These are phyloP conservation scores for Calidris pygmaea DNA, from an alignment of 2,113 vertebrate genomes.

Conservation along the genomic window DNA sequence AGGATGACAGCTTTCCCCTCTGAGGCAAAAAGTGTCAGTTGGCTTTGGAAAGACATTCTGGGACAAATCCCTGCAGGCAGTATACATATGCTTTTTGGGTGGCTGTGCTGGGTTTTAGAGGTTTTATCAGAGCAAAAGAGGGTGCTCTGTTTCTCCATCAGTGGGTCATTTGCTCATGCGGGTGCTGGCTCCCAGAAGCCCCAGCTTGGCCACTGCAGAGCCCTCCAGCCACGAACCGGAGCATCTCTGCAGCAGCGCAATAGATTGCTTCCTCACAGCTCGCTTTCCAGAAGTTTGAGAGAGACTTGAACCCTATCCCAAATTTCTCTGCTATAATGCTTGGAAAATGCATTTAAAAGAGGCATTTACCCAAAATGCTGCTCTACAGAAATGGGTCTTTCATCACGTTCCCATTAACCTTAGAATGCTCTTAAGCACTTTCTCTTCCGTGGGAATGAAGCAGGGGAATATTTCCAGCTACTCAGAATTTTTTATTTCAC, in stretches of 20 bases:
- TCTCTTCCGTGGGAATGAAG: conserved; percentile 1
- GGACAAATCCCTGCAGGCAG: not conserved
- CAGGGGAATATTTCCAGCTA: conserved; percentile 16
- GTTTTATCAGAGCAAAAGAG: fast-evolving
- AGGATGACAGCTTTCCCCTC: not conserved
- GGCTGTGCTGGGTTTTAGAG: not conserved
- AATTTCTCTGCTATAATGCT: not conserved
- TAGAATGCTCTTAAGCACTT: conserved; percentile 38
- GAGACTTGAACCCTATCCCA: conserved; percentile 1
- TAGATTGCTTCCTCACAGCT: not conserved
- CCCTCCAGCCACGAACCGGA: not conserved
- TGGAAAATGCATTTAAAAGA: conserved; percentile 34
- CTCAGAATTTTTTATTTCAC: conserved; percentile 17
- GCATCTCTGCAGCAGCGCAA: not conserved
- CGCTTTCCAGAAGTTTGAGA: not conserved
- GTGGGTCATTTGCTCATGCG: not conserved
- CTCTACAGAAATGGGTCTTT: conserved; percentile 23
- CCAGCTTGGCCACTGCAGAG: not conserved
- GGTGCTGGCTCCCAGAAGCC: not conserved
- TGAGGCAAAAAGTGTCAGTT: not conserved
- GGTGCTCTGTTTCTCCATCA: not conserved
- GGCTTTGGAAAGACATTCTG: not conserved
- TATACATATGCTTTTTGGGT: fast-evolving
- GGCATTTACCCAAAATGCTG: not conserved
- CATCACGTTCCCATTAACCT: conserved; percentile 26